Percentiles rank a stretch among this genome's conserved stretches.
Evolutionary conservation across 2,113 vertebrate species (phyloP).

Genomic region (Hydrolagus affinis): DNA sequence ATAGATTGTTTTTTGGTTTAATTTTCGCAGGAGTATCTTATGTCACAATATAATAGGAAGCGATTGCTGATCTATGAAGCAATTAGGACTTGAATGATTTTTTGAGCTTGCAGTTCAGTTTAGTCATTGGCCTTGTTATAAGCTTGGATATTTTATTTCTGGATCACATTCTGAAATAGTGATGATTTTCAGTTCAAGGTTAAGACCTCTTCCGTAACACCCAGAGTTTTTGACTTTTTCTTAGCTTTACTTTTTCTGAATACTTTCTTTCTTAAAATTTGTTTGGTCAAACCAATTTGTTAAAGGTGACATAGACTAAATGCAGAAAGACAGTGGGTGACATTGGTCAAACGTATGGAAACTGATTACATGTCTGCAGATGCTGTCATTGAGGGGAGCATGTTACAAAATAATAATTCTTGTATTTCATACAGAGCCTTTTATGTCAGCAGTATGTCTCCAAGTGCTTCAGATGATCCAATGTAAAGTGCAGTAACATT

Average conservation of each 20-base stretch:
- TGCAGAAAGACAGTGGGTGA: not conserved
- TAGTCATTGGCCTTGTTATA: not conserved
- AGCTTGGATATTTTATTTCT: not conserved
- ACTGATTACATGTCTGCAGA: no score
- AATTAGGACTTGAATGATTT: not conserved
- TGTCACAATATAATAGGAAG: not conserved
- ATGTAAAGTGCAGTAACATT: no score
- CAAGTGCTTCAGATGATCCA: no score
- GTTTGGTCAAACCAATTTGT: no score
- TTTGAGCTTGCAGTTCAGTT: not conserved
- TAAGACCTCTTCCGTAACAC: not conserved
- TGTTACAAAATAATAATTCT: no score
- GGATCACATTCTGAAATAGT: not conserved
- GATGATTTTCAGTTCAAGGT: not conserved
- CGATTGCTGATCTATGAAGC: not conserved
- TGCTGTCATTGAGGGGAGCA: no score
- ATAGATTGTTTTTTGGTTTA: not conserved
- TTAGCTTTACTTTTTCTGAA: not conserved
- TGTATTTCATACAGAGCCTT: no score
- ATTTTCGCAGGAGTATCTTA: not conserved
- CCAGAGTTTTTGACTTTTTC: conserved; percentile 6
- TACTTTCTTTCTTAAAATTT: no score
- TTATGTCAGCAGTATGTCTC: no score
- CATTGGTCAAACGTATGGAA: no score
- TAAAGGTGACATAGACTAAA: not conserved